A percentile compares a stretch with the other conserved stretches of the same genome.
phyloP scores from a whole-genome alignment of 2,797 vertebrate species.

The Kryptolebias ocellatus region DNA sequence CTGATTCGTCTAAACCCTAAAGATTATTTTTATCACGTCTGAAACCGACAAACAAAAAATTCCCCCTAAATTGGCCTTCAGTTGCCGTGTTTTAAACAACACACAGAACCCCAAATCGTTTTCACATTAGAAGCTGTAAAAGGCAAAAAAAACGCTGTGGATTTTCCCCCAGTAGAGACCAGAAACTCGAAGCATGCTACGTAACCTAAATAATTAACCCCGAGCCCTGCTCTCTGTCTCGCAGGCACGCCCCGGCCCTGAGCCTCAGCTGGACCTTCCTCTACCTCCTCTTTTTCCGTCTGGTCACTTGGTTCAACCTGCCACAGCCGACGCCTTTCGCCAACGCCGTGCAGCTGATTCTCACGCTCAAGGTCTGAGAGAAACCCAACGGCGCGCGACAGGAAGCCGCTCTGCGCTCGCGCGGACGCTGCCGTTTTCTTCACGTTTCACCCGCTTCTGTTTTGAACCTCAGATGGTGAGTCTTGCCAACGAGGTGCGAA shows the following conservation, averaged over 20 bases:
- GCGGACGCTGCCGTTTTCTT: not conserved
- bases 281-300: conserved; percentile 92
- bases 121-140: too few relatives aligned
- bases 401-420: too few relatives aligned
- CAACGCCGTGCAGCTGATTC: conserved; percentile 90
- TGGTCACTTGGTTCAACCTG: conserved; percentile 80
- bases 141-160: too few relatives aligned
- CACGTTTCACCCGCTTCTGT: not conserved
- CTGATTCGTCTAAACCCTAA: not conserved
- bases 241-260: conserved; percentile 85
- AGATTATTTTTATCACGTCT: not conserved
- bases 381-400: not conserved
- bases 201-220: not conserved
- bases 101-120: too few relatives aligned
- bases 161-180: too few relatives aligned
- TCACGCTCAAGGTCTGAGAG: conserved; percentile 88
- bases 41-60: not conserved
- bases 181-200: too few relatives aligned
- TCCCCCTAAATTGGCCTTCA: too few relatives aligned
- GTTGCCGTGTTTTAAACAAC: not conserved
- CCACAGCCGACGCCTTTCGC: conserved; percentile 87
- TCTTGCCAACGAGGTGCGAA: conserved; percentile 88
- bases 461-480: conserved; percentile 87
- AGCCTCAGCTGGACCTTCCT: conserved; percentile 90
- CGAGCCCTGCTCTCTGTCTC: conserved; percentile 4